Evolutionary conservation across 2,888 invertebrate genomes (phyloP), one percentile per base, ranked within the genome.

Genomic region (Hirtodrosophila histrioides): DNA sequence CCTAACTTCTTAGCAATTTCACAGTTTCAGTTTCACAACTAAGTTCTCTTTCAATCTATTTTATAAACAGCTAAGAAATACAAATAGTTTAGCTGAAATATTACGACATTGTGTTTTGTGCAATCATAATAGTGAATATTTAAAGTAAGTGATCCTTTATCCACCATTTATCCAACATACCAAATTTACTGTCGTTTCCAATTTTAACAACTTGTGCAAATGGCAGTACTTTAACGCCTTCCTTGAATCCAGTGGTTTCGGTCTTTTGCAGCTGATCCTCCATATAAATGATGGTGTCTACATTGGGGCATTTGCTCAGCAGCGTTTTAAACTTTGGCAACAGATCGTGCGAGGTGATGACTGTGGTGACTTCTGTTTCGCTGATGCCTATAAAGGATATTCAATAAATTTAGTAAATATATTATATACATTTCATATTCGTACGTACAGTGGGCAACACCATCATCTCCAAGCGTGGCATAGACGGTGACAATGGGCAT

Each of bases 401-500:
- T 29, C 5, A 49, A 11, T 7, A 8, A 0, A 31, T 23, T 45
- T 27, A 57, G 35, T 24, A 36, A 23, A 10, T 3, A 36, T 24
- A 1, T 1, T 1, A 12, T 12, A 9, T 37, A 4, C 6, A 8
- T 17, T 31, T 39, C n/a, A 9, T 17, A 39, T 3, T n/a, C 54
- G 3, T n/a, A 82, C 88, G 79, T 75, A 81, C 98, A 98, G 92
- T 98, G 98, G 5, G 96, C 95, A 68, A 99, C 96, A 2, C 98
- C 99, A 6, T 99, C 99, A 89, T 98, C 98, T 35, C 99, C 98
- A 10, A 99, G 93, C 0, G 99, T 99, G 1, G 99, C 97, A 92
- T 99, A 99, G 80, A 99, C 95, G 0, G 99, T 99, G 3, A 98
- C 98, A 89, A 99, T 96, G 93, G 97, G 96, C 90, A 97, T 95